Percentiles rank a stretch among this genome's conserved stretches.
Evolutionary conservation across 2,113 vertebrate species (phyloP).

Genomic region (Callipepla californica): DNA sequence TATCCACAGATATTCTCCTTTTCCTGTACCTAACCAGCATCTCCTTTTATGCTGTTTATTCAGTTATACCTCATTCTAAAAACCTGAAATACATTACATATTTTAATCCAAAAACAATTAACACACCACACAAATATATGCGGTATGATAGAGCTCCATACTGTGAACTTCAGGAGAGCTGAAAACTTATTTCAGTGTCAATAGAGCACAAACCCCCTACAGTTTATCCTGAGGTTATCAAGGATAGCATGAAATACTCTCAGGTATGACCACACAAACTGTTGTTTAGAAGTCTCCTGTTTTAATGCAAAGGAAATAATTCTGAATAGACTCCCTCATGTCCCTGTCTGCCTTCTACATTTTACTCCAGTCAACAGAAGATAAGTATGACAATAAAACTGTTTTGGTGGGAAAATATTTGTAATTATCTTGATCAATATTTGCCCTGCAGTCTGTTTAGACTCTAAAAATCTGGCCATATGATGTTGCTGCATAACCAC

Average conservation of each 20-base stretch:
- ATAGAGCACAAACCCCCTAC: background rate
- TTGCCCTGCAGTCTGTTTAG: background rate
- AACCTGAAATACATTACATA: accelerated
- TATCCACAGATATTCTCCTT: background rate
- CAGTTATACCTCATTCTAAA: background rate
- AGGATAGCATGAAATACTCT: background rate
- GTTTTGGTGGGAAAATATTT: background rate
- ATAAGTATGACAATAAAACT: background rate
- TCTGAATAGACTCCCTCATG: background rate
- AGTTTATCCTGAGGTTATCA: background rate
- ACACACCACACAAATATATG: background rate
- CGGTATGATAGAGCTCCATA: background rate
- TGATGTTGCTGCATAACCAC: background rate
- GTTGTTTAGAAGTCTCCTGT: background rate
- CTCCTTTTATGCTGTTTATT: background rate
- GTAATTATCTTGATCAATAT: background rate
- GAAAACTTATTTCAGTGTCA: background rate
- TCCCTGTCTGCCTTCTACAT: background rate
- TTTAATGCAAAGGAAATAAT: background rate
- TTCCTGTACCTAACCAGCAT: background rate
- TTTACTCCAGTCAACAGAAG: background rate
- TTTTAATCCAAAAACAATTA: background rate
- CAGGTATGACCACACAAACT: background rate
- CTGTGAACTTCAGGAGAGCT: background rate
- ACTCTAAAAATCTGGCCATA: background rate